phyloP scores from a whole-genome alignment of 2,113 vertebrate genomes.

The Brachypteracias leptosomus region DNA sequence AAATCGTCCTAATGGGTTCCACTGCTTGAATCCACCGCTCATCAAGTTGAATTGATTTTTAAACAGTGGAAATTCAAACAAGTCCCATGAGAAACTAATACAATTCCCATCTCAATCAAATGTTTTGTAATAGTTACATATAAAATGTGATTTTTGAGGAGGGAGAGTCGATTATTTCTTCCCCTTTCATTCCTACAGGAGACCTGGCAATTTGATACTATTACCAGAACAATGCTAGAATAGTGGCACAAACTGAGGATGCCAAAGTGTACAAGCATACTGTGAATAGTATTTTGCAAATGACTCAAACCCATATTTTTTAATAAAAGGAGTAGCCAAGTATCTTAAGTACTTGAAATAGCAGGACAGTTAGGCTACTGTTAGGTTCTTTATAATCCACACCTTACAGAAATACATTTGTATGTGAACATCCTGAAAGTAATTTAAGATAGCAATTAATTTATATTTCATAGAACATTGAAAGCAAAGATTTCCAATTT shows the following conservation, averaged over 20 bases:
- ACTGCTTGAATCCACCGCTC: slow-evolving; percentile 39
- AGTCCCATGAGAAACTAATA: slow-evolving; percentile 45
- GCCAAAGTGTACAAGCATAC: not conserved
- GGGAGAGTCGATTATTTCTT: not conserved
- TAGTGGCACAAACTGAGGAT: not conserved
- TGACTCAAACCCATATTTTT: not conserved
- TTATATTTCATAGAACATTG: not conserved
- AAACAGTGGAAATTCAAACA: slow-evolving; percentile 57
- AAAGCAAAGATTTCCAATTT: not conserved
- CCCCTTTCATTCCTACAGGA: not conserved
- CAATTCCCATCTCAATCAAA: slow-evolving; percentile 62
- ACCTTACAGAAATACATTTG: not conserved
- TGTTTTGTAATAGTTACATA: slow-evolving; percentile 44
- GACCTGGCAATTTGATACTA: not conserved
- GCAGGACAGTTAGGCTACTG: not conserved
- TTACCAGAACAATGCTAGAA: not conserved
- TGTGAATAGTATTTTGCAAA: not conserved
- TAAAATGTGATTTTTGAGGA: slow-evolving; percentile 40
- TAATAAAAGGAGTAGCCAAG: not conserved
- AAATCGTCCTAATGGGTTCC: slow-evolving; percentile 39
- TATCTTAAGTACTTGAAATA: not conserved
- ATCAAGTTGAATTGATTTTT: slow-evolving; percentile 57
- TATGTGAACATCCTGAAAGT: not conserved
- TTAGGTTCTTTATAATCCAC: not conserved
- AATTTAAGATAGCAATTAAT: not conserved